These are phyloP conservation scores for Reticulitermes lucifugus DNA, from an alignment of 2,888 invertebrate genomes.

Conservation along the genomic window DNA sequence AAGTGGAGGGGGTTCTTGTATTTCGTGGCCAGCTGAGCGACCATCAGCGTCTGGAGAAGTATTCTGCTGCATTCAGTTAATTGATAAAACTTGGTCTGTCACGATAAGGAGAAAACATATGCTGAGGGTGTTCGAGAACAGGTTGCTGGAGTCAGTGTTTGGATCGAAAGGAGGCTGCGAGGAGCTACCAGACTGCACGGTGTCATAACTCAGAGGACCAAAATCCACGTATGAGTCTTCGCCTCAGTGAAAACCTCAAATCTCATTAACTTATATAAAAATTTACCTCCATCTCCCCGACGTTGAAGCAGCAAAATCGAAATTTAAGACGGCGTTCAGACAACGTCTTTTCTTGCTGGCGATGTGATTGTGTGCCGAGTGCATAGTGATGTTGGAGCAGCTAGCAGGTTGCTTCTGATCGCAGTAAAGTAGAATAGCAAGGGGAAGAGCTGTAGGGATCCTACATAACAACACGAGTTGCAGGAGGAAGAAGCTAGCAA, in stretches of 20 bases:
- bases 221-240: too few species aligned
- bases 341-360: not conserved
- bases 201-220: too few species aligned
- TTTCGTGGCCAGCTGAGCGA: too few species aligned
- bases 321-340: not conserved
- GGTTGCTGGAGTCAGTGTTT: too few species aligned
- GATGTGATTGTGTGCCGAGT: not conserved
- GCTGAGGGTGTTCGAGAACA: too few species aligned
- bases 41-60: too few species aligned
- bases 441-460: not conserved
- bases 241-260: too few species aligned
- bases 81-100: too few species aligned
- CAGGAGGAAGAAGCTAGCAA: not conserved
- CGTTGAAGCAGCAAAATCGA: not conserved
- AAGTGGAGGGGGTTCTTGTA: too few species aligned
- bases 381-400: not conserved
- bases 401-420: not conserved
- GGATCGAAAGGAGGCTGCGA: too few species aligned
- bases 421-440: not conserved
- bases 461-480: slow-evolving; percentile 21
- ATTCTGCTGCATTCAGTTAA: too few species aligned
- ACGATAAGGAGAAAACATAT: too few species aligned
- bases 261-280: not conserved
- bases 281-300: not conserved
- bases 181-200: not conserved